These are phyloP conservation scores for Trichomycterus rosablanca DNA, from an alignment of 2,113 vertebrate genomes.

Conservation along the genomic window DNA sequence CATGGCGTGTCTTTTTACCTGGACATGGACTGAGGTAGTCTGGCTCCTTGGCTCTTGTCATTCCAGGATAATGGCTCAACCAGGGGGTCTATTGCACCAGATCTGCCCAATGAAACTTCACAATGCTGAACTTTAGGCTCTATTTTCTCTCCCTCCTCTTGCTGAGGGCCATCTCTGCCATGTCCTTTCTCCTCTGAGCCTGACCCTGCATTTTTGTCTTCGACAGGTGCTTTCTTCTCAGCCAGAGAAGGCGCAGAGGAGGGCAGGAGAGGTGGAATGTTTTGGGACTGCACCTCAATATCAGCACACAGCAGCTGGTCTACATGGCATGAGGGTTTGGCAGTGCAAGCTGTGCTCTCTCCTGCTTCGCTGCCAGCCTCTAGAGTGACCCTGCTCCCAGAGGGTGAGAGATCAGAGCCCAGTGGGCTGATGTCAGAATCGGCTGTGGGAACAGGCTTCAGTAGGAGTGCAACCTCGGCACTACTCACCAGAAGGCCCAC, in stretches of 20 bases:
- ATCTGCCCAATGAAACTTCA: constrained; percentile 51
- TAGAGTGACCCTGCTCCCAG: constrained; percentile 70
- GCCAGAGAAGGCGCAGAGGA: constrained; percentile 47
- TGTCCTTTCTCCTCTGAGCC: constrained; percentile 52
- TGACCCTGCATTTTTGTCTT: constrained; percentile 48
- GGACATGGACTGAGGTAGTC: constrained; percentile 72
- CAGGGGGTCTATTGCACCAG: constrained; percentile 54
- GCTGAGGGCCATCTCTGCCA: constrained; percentile 30
- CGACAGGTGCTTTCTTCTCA: constrained; percentile 46
- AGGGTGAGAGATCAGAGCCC: constrained; percentile 73
- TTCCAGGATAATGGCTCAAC: constrained; percentile 64
- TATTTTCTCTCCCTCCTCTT: constrained; percentile 48
- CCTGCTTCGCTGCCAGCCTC: constrained; percentile 52
- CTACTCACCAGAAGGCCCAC: constrained; percentile 86
- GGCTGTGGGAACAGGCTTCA: constrained; percentile 77
- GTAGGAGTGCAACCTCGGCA: constrained; percentile 85
- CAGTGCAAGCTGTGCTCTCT: constrained; percentile 19
- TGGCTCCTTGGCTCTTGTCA: constrained; percentile 72
- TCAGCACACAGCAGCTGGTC: constrained; percentile 80
- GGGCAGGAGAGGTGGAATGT: constrained; percentile 65
- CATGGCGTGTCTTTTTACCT: constrained; percentile 60
- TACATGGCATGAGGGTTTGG: constrained; percentile 51
- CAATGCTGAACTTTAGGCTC: constrained; percentile 61
- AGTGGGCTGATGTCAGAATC: constrained; percentile 64
- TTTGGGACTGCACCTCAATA: constrained; percentile 55